Evolutionary conservation across 92 coral and sea anemone genomes (phyloP), one percentile per base, ranked within the genome.

Genomic region (Palythoa grandis): DNA sequence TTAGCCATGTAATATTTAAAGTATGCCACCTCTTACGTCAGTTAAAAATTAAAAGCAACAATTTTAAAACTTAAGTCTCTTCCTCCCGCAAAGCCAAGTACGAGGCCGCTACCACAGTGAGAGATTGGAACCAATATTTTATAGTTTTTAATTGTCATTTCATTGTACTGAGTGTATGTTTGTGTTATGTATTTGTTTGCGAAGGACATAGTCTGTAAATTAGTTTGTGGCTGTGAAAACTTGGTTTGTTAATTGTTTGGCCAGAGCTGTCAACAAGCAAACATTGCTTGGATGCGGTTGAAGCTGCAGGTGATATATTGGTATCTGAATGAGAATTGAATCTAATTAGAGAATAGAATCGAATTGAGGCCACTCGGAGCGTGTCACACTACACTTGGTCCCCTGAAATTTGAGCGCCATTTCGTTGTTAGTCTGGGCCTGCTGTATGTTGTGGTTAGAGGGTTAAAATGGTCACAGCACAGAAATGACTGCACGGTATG

Each of bases 401-500:
- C 73, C 74, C 60, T 66, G 85, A 80, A 80, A 80, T 23, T 50
- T 63, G 85, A 80, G 75, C 74, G 75, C 74, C 5, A 67, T 11
- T 67, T 66, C 24, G 25, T 20, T 0, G 7, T 39, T 29, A 22
- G 9, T 66, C 40, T 9, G 37, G 29, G 39, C 60, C 14, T 23
- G 74, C 52, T 13, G 29, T 63, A 2, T 16, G 73, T 65, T 73
- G 65, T 79, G 84, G 40, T 11, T 11, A 23, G 50, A 12, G 47
- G 74, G 74, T 25, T 80, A 80, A 43, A 47, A 24, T 38, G 43
- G 11, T 20, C 56, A 61, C 37, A 78, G 22, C 39, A 38, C 40
- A 78, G 74, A 80, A 48, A 66, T 48, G 65, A 22, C 85, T 65
- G 74, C 85, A n/a, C 85, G 85, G n/a, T 80, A 40, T 80, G 85